Conservation (phyloP, 2,113 vertebrate species). For the Micronycteris hirsuta region DNA sequence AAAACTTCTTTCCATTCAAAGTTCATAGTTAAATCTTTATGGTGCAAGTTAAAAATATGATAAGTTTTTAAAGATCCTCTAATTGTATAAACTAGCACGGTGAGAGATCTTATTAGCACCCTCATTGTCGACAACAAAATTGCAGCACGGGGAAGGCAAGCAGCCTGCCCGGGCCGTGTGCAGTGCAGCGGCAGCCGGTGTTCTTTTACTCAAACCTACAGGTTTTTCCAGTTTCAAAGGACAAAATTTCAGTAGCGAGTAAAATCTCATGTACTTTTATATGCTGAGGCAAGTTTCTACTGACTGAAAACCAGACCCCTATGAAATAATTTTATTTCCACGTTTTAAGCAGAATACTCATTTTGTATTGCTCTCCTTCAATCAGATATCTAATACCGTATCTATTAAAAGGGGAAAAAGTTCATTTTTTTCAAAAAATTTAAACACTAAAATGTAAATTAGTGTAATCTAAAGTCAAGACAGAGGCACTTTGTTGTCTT, state of each 20-base stretch:
- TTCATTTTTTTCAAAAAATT: background rate
- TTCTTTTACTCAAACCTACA: background rate
- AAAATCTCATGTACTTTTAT: background rate
- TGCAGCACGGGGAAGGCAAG: background rate
- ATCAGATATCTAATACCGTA: background rate
- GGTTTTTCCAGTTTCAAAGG: background rate
- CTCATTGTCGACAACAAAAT: background rate
- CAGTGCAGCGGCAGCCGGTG: background rate
- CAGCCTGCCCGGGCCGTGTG: background rate
- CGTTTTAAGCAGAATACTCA: background rate
- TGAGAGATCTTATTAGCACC: background rate
- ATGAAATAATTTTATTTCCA: background rate
- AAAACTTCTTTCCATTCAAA: constrained; percentile 18
- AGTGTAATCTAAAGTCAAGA: background rate
- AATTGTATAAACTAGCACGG: background rate
- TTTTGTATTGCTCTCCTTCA: background rate
- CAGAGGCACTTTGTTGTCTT: background rate
- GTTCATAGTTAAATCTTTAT: background rate
- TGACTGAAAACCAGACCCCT: background rate
- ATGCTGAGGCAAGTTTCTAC: background rate
- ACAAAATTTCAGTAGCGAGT: background rate
- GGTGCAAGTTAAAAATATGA: background rate
- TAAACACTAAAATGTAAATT: constrained; percentile 6
- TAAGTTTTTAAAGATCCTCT: background rate
- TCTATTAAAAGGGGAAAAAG: background rate